A percentile compares a stretch with the other conserved stretches of the same genome.
These are phyloP conservation scores for Myotis brandtii DNA, from an alignment of 2,113 vertebrate genomes.

Conservation along the genomic window DNA sequence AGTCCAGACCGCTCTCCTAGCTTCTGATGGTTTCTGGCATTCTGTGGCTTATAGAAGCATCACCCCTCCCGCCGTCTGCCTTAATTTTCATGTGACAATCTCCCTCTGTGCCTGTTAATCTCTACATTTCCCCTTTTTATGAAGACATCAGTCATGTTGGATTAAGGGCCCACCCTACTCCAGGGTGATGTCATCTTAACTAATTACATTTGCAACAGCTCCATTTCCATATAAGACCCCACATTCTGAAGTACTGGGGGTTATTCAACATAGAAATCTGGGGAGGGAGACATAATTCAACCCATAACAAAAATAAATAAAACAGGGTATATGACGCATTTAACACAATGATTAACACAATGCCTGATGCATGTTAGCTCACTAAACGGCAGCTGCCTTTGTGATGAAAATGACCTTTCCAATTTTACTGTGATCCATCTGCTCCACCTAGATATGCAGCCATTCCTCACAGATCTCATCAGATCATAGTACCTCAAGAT, in stretches of 20 bases:
- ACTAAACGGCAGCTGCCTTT: not conserved
- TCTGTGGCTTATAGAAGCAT: too few relatives aligned
- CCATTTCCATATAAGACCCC: too few relatives aligned
- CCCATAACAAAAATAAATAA: not conserved
- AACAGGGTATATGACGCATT: not conserved
- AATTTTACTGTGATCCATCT: not conserved
- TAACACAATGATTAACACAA: not conserved
- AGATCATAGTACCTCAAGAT: not conserved
- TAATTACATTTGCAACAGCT: too few relatives aligned
- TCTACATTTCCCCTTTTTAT: not conserved
- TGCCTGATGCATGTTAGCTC: accelerated
- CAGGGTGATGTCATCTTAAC: too few relatives aligned
- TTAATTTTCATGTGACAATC: not conserved
- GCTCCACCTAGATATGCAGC: not conserved
- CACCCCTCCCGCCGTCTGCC: too few relatives aligned
- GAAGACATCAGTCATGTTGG: not conserved
- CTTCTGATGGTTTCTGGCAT: too few relatives aligned
- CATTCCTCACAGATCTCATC: not conserved
- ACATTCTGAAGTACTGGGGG: too few relatives aligned
- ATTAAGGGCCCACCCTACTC: too few relatives aligned
- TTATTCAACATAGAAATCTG: too few relatives aligned
- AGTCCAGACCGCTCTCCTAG: too few relatives aligned
- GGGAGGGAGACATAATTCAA: too few relatives aligned
- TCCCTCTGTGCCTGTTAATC: not conserved
- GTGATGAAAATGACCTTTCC: accelerated